A percentile compares a stretch with the other conserved stretches of the same genome.
These are phyloP conservation scores for Marasmarcha lunaedactyla DNA, from an alignment of 2,888 invertebrate species.

Conservation along the genomic window DNA sequence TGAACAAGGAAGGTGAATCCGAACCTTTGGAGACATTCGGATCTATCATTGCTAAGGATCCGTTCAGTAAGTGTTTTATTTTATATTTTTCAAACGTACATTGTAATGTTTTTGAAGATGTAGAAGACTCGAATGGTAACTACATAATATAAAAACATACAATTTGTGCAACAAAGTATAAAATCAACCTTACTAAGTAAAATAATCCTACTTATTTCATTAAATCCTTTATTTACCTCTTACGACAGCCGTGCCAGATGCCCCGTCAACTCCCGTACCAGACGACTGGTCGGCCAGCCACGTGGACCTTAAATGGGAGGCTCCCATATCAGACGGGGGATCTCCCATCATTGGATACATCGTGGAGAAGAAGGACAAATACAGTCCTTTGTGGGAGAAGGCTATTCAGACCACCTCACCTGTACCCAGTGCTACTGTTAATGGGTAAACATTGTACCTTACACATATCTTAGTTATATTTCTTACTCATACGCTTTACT, in stretches of 20 bases:
- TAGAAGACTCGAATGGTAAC: no score
- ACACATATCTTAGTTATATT: background rate
- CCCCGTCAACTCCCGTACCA: constrained; percentile 91
- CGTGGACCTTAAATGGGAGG: constrained; percentile 91
- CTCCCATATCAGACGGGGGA: constrained; percentile 92
- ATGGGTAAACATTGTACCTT: constrained; percentile 70
- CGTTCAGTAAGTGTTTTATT: constrained; percentile 79
- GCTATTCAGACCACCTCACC: constrained; percentile 86
- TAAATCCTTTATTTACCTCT: no score
- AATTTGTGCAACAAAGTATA: no score
- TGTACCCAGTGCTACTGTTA: constrained; percentile 82
- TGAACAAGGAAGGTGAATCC: constrained; percentile 95
- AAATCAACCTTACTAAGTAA: no score
- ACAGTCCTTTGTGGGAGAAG: constrained; percentile 93
- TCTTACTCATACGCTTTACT: background rate
- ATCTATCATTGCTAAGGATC: constrained; percentile 93
- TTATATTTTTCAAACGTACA: no score
- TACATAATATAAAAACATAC: no score
- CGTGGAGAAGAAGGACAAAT: constrained; percentile 92
- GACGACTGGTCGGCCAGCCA: constrained; percentile 94
- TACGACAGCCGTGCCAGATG: constrained; percentile 82
- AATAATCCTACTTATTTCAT: no score
- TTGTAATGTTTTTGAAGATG: background rate
- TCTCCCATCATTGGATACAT: constrained; percentile 94
- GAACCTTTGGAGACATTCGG: constrained; percentile 96